Evolutionary conservation across 1,140 invertebrate genomes (phyloP).

Genomic region (Drosophila ogumai): DNA sequence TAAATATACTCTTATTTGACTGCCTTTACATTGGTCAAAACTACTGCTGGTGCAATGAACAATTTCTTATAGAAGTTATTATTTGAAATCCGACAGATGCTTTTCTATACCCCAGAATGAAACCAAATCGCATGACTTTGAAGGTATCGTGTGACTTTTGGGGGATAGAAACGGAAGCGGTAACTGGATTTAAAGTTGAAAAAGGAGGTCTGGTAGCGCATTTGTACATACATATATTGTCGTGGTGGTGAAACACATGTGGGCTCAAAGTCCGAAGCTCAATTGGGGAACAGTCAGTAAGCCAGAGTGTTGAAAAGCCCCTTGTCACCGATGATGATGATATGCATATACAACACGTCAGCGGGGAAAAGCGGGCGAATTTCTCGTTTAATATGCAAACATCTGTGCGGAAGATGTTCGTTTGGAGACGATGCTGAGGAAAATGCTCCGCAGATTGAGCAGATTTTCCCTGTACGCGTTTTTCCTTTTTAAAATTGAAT

Average conservation of each 20-base stretch:
- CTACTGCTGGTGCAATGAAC: not conserved
- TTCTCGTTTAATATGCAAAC: constrained; percentile 54
- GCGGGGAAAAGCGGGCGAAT: constrained; percentile 16
- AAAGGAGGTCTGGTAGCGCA: constrained; percentile 22
- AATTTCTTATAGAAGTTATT: not conserved
- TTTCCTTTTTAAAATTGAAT: constrained; percentile 24
- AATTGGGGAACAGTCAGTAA: constrained; percentile 35
- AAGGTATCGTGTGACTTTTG: constrained; percentile 1
- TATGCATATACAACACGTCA: constrained; percentile 16
- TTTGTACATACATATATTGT: not conserved
- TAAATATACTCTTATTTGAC: no score
- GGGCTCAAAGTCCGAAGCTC: constrained; percentile 52
- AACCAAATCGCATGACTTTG: not conserved
- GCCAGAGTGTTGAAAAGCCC: constrained; percentile 48
- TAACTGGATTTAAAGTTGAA: constrained; percentile 1
- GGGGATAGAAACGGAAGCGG: constrained; percentile 12
- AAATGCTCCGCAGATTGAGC: constrained; percentile 24
- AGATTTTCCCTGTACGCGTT: constrained; percentile 24
- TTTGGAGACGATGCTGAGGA: constrained; percentile 24
- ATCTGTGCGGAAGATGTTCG: constrained; percentile 57
- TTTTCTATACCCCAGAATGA: constrained; percentile 4
- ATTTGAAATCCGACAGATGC: not conserved
- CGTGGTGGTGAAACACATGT: constrained; percentile 16
- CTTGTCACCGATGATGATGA: constrained; percentile 32
- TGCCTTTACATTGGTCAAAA: not conserved